Base-by-base conservation (phyloP, 1,140 invertebrate genomes). In the Drosophila insularis region DNA sequence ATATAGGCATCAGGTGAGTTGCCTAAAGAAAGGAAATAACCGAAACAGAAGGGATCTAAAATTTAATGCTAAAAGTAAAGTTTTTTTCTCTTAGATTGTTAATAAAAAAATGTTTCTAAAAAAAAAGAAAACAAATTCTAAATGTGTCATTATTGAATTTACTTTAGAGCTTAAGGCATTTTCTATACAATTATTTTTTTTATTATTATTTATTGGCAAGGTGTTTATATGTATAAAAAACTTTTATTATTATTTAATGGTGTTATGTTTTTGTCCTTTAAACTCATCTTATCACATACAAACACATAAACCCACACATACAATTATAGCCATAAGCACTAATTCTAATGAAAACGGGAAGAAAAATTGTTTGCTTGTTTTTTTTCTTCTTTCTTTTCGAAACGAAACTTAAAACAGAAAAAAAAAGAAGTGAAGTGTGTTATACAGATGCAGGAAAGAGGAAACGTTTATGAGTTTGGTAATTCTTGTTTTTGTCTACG, bases 121-220 rank as follows among this genome's bases (percentile, higher is more conserved):
- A 35, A 35, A 35, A 68, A 70, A 79, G 77, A 67, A 62, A 85
- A 37, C 35, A 89, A 87, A 87, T 82, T 87, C 82, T 73, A 87
- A 87, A 84, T 81, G 84, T 87, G 84, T 87, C 79, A 78, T 87
- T 89, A 87, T 89, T 87, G 82, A 79, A 86, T 86, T 69, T 59
- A 71, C 8, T 37, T 23, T 89, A 89, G 79, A 37, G 11, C n/a
- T 40, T 89, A 87, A 87, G 82, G 56, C 39, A 63, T 32, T 82
- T 75, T 65, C 67, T 64, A 27, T 37, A 60, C 54, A 54, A 63
- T 65, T 66, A 82, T 73, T 74, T 76, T 64, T 65, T 63, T 68
- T 54, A 63, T 69, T 31, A 43, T 35, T 43, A 37, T 50, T 63
- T 53, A 74, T 74, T 50, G 43, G 43, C 8, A 50, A 50, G 43